Evolutionary conservation across 2,113 vertebrate genomes (phyloP).

Genomic region (Paradoxurus hermaphroditus): DNA sequence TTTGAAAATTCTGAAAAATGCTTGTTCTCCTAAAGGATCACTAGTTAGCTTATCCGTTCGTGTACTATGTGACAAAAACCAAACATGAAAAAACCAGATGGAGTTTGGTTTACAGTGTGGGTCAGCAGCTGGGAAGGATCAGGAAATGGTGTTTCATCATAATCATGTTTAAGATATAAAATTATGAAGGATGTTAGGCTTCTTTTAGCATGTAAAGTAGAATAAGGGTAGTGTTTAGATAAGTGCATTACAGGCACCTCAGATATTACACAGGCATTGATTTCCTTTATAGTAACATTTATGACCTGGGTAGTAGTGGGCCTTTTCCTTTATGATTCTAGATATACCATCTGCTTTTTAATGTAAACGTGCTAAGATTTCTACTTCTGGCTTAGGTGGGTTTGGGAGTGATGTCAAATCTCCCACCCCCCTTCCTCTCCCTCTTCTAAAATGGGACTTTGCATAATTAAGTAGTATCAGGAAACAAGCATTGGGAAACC

Average conservation of each 20-base stretch:
- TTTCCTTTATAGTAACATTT: conserved; percentile 58
- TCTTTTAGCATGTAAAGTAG: conserved; percentile 31
- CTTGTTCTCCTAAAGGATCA: not conserved
- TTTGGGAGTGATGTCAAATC: conserved; percentile 40
- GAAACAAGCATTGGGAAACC: not conserved
- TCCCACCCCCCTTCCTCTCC: not conserved
- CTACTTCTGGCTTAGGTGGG: conserved; percentile 40
- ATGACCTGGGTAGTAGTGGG: not conserved
- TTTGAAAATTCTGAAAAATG: not conserved
- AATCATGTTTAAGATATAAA: conserved; percentile 53
- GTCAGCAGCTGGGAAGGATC: conserved; percentile 60
- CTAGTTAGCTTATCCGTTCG: conserved; percentile 21
- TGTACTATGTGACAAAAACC: conserved; percentile 42
- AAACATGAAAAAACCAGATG: conserved; percentile 56
- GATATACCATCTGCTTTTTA: not conserved
- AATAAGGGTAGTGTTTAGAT: conserved; percentile 19
- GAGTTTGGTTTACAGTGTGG: conserved; percentile 49
- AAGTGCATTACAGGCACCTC: not conserved
- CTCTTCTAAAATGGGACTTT: not conserved
- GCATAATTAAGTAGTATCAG: not conserved
- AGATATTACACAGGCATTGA: conserved; percentile 7
- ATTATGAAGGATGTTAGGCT: conserved; percentile 32
- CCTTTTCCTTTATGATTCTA: conserved; percentile 45
- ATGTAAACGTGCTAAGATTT: conserved; percentile 36
- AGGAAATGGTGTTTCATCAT: conserved; percentile 59